phyloP scores from a whole-genome alignment of 2,888 invertebrate species.

The Diarsia brunnea region DNA sequence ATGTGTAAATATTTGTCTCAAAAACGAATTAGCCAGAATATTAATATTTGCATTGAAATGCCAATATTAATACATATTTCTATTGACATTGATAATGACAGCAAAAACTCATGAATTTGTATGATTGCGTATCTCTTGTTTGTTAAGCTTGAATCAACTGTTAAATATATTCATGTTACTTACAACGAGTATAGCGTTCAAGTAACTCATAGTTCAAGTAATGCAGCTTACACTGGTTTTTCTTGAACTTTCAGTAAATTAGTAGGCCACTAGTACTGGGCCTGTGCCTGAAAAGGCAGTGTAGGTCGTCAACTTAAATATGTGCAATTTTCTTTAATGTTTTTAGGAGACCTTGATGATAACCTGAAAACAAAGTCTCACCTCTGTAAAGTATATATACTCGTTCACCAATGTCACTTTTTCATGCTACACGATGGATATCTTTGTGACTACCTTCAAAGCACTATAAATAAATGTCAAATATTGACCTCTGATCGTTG shows the following conservation, averaged over 20 bases:
- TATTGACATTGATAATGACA: neutral
- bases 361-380: neutral
- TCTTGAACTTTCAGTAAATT: constrained; percentile 46
- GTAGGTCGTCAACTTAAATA: neutral
- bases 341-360: neutral
- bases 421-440: neutral
- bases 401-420: neutral
- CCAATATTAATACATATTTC: neutral
- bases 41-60: neutral
- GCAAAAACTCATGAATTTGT: constrained; percentile 1
- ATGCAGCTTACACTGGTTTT: constrained; percentile 28
- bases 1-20: neutral
- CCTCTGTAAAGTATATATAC: neutral
- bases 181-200: constrained; percentile 7
- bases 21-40: neutral
- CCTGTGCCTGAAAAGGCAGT: constrained; percentile 14
- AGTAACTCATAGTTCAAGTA: constrained; percentile 11
- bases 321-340: constrained; percentile 3
- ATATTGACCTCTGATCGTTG: neutral
- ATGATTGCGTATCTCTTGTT: neutral
- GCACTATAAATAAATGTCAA: neutral
- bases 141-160: neutral
- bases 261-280: constrained; percentile 27
- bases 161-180: constrained; percentile 6
- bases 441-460: neutral